Evolutionary conservation across 2,888 invertebrate species (phyloP), one percentile per base, ranked within the genome.

Genomic region (Tromatobia lineatoria): DNA sequence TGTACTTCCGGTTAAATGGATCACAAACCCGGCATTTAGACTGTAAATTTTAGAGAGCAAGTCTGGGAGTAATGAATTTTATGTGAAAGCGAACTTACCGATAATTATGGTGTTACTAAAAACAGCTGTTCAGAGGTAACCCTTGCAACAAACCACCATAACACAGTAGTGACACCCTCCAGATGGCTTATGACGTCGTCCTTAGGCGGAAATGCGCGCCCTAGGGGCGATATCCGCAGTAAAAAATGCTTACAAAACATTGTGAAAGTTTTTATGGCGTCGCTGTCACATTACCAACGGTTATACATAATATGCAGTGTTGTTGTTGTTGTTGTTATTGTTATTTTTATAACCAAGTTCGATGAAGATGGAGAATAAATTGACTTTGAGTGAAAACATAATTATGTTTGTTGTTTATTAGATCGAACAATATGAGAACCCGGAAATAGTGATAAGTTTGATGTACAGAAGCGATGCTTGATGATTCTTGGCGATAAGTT

Each of bases 221-320:
- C 34, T 38, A 64, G 3, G 25, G 38, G 38, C 61, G 11, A 38
- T 18, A 38, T 8, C 34, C n/a, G 61, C 38, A 18, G 7, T 18
- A 57, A 2, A n/a, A 11, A 23, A 18, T 23, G 59, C n/a, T 15
- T n/a, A n/a, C 18, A 20, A 57, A 57, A 20, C 23, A 1, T 29
- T 7, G 59, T 11, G 15, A 57, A 57, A 57, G 38, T 18, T n/a
- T 29, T 38, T 38, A 64, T 38, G 38, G 61, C 61, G 38, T 64
- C 61, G 38, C 61, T 64, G 61, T 64, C 38, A 64, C 38, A 38
- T 38, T 34, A 20, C 18, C 61, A 10, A 20, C 25, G 11, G 18
- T 34, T 7, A 11, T 20, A 64, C 61, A 64, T 10, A 7, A 64
- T 64, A 38, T 18, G 38, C 10, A 38, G 1, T 18, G 38, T 18